phyloP scores from a whole-genome alignment of 2,113 vertebrate genomes.

The Platichthys flesus region DNA sequence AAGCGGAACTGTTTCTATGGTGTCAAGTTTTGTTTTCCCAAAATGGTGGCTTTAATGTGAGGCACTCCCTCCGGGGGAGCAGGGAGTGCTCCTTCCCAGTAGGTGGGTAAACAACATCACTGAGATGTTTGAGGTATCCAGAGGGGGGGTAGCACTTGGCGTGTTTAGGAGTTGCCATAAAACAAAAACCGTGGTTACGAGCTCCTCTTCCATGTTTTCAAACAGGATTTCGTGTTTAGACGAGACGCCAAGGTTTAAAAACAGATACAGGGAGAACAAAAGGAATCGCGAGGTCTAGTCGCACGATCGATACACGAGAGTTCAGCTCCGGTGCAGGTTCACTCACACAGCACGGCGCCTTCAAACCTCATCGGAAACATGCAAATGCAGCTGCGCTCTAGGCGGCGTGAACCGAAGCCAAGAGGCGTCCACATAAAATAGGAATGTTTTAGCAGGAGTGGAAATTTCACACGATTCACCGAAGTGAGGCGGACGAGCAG shows the following conservation, averaged over 20 bases:
- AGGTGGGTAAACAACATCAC: constrained; percentile 62
- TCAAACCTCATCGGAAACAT: not conserved
- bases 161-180: constrained; percentile 70
- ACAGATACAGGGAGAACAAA: not conserved
- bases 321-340: constrained; percentile 14
- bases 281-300: constrained; percentile 2
- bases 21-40: constrained; percentile 63
- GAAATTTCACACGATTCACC: not conserved
- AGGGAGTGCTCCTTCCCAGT: constrained; percentile 50
- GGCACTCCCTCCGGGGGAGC: constrained; percentile 62
- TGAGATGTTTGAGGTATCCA: constrained; percentile 72
- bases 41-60: constrained; percentile 62
- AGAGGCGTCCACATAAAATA: not conserved
- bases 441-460: constrained; percentile 17
- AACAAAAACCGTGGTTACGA: constrained; percentile 61
- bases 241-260: constrained; percentile 22
- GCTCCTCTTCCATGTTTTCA: constrained; percentile 42
- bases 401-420: not conserved
- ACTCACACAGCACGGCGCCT: not conserved
- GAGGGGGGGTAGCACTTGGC: constrained; percentile 37
- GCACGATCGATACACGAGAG: constrained; percentile 15
- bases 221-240: constrained; percentile 63
- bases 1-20: constrained; percentile 53
- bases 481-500: not conserved
- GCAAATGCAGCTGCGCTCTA: not conserved